A percentile compares a stretch with the other conserved stretches of the same genome.
These are phyloP conservation scores for Elysia crispata DNA, from an alignment of 2,888 invertebrate species.

Conservation along the genomic window DNA sequence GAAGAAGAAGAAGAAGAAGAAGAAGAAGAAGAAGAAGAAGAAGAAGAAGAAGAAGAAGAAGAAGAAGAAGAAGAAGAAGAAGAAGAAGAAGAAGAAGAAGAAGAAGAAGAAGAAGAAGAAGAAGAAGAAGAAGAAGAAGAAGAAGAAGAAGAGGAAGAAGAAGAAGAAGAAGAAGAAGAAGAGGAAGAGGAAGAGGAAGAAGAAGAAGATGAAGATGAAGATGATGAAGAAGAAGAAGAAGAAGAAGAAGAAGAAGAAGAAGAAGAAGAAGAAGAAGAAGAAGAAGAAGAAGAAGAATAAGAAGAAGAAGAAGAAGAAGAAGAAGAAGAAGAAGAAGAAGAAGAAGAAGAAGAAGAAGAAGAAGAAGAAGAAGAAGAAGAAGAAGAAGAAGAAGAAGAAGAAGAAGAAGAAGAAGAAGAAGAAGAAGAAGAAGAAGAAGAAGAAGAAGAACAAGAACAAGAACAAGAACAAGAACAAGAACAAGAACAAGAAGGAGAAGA, in stretches of 20 bases:
- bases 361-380: neutral
- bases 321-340: neutral
- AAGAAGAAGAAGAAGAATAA: too few species aligned
- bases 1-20: too few species aligned
- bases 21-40: too few species aligned
- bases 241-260: constrained; percentile 24
- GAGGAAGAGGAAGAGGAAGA: neutral
- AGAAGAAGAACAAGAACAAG: too few species aligned
- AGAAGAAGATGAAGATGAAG: constrained; percentile 22
- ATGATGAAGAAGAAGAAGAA: constrained; percentile 18
- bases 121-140: neutral
- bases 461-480: too few species aligned
- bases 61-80: too few species aligned
- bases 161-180: neutral
- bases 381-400: neutral
- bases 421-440: too few species aligned
- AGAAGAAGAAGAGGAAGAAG: neutral
- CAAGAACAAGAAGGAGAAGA: too few species aligned
- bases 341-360: neutral
- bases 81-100: neutral
- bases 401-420: too few species aligned
- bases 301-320: too few species aligned
- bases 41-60: too few species aligned
- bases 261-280: constrained; percentile 16
- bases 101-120: neutral